A percentile compares a stretch with the other conserved stretches of the same genome.
These are phyloP conservation scores for Hedychridium roseum DNA, from an alignment of 2,888 invertebrate genomes.

Conservation along the genomic window DNA sequence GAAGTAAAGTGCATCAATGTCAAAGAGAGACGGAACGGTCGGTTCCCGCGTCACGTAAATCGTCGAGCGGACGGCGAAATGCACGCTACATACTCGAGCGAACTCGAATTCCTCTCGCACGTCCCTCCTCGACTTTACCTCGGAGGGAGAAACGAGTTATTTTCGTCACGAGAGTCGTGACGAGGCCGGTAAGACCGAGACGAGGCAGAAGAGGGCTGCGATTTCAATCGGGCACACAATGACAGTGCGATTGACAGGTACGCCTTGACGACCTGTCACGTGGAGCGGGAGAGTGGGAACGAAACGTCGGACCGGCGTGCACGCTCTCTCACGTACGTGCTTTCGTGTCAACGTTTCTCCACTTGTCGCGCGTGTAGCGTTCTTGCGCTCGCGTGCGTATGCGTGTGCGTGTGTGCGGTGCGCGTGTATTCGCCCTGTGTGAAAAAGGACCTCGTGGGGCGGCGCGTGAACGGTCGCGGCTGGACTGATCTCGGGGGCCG, in stretches of 20 bases:
- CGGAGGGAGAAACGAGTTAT: constrained; percentile 1
- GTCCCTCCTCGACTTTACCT: constrained; percentile 14
- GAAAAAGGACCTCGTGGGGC: constrained; percentile 41
- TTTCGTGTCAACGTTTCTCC: neutral
- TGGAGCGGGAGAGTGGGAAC: constrained; percentile 14
- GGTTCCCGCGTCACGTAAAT: too few relatives aligned
- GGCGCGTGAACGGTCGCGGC: constrained; percentile 60
- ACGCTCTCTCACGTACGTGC: neutral
- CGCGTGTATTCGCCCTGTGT: constrained; percentile 39
- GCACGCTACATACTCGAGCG: constrained; percentile 21
- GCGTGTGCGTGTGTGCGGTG: constrained; percentile 16
- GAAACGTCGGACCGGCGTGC: constrained; percentile 3
- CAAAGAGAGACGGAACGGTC: neutral
- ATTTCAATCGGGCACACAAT: constrained; percentile 10
- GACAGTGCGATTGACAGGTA: constrained; percentile 32
- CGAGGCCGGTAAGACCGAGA: too few relatives aligned
- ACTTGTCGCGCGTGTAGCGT: neutral
- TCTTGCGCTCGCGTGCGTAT: neutral
- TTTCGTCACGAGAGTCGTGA: too few relatives aligned
- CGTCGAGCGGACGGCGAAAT: too few relatives aligned
- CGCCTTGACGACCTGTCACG: constrained; percentile 29
- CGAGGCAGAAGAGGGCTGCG: too few relatives aligned
- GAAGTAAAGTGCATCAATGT: constrained; percentile 4
- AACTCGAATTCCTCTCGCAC: neutral
- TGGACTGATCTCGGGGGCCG: constrained; percentile 57